These are phyloP conservation scores for Camelus bactrianus DNA, from an alignment of 2,113 vertebrate genomes.

Conservation along the genomic window DNA sequence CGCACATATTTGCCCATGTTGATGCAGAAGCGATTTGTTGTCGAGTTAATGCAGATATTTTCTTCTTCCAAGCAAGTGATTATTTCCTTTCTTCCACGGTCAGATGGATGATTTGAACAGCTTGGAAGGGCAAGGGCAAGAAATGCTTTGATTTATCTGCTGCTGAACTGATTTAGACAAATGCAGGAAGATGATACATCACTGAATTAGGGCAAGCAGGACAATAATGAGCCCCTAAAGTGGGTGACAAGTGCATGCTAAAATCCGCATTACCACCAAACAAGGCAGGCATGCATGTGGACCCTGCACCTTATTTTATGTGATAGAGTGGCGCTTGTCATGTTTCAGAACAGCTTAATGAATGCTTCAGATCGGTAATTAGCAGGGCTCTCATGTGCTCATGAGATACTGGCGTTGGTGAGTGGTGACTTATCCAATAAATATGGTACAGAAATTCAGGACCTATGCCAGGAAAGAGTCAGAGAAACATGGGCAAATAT, in stretches of 20 bases:
- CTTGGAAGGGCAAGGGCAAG: slow-evolving; percentile 70
- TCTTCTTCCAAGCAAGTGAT: neutral
- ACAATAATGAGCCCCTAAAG: slow-evolving; percentile 65
- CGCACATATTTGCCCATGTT: neutral
- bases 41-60: neutral
- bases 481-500: neutral
- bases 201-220: slow-evolving; percentile 67
- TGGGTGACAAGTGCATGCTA: slow-evolving; percentile 54
- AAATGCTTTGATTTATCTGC: slow-evolving; percentile 77
- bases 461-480: neutral
- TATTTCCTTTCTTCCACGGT: slow-evolving; percentile 37
- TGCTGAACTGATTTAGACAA: slow-evolving; percentile 73
- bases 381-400: slow-evolving; percentile 34
- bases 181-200: slow-evolving; percentile 59
- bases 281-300: neutral
- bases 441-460: slow-evolving; percentile 39
- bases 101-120: slow-evolving; percentile 67
- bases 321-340: slow-evolving; percentile 28
- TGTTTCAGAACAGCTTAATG: slow-evolving; percentile 61
- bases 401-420: neutral
- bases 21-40: neutral
- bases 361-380: slow-evolving; percentile 45
- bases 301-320: slow-evolving; percentile 11
- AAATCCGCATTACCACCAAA: slow-evolving; percentile 37
- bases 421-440: slow-evolving; percentile 40